These are phyloP conservation scores for Paralichthys olivaceus DNA, from an alignment of 2,113 vertebrate genomes.

Conservation along the genomic window DNA sequence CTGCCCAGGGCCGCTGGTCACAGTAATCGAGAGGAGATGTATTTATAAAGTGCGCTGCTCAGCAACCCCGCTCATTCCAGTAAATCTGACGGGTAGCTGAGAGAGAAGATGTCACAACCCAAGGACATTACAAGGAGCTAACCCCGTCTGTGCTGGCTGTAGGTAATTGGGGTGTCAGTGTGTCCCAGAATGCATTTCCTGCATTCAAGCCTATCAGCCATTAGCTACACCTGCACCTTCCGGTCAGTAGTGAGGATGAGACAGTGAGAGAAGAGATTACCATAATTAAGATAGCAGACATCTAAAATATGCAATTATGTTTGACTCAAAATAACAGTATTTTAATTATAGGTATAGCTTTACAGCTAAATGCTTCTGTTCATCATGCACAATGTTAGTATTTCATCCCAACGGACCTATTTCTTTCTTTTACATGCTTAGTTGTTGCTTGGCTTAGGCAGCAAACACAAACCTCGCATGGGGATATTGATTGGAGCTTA, in stretches of 20 bases:
- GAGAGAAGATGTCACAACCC: constrained; percentile 81
- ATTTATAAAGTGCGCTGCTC: constrained; percentile 84
- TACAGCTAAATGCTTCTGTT: not conserved
- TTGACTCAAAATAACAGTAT: not conserved
- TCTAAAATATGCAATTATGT: not conserved
- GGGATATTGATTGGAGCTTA: constrained; percentile 65
- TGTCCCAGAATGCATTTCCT: constrained; percentile 61
- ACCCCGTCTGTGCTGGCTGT: constrained; percentile 55
- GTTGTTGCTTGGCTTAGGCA: constrained; percentile 43
- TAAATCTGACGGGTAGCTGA: constrained; percentile 80
- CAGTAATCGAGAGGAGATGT: constrained; percentile 81
- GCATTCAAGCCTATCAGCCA: constrained; percentile 32
- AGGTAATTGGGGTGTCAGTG: constrained; percentile 78
- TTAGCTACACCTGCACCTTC: constrained; percentile 14
- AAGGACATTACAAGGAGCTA: constrained; percentile 78
- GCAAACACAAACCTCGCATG: constrained; percentile 58
- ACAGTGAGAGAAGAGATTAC: not conserved
- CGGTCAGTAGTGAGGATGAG: constrained; percentile 19
- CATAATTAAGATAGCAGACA: too few species aligned
- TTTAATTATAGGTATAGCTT: too few species aligned
- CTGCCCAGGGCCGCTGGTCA: constrained; percentile 65
- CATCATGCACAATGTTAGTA: not conserved
- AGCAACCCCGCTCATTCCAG: constrained; percentile 74
- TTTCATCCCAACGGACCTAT: not conserved
- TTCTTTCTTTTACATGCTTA: constrained; percentile 23